Conservation (phyloP, 1,140 invertebrate genomes). For the Drosophila teissieri region DNA sequence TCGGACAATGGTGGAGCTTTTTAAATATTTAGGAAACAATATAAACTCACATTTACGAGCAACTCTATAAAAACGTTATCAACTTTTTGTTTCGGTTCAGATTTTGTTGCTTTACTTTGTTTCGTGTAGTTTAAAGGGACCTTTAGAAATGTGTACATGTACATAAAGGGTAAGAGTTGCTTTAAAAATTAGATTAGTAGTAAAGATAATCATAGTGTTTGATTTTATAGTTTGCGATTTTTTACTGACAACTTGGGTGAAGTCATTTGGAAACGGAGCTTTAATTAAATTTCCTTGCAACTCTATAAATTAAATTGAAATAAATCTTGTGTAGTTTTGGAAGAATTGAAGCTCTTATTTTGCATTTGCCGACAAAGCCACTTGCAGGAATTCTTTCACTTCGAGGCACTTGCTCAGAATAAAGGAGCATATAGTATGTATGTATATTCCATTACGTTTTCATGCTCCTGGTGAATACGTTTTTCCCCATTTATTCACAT, state of each 20-base stretch:
- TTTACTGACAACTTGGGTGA: no score
- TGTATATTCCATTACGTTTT: constrained; percentile 42
- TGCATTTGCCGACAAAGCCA: background rate
- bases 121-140: background rate
- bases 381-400: background rate
- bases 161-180: background rate
- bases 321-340: background rate
- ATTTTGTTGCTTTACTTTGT: background rate
- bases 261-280: no score
- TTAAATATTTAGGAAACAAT: constrained; percentile 29
- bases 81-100: background rate
- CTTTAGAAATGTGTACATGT: background rate
- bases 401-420: constrained; percentile 19
- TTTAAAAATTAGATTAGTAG: background rate
- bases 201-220: background rate
- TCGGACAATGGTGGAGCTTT: constrained; percentile 13
- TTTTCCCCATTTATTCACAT: constrained; percentile 17
- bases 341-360: background rate
- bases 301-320: background rate
- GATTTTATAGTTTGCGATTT: no score
- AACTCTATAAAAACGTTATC: background rate
- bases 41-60: constrained; percentile 16
- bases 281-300: background rate
- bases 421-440: constrained; percentile 8
- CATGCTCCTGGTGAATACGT: constrained; percentile 14